These are phyloP conservation scores for Heterohyrax brucei DNA, from an alignment of 2,797 vertebrate species.

Conservation along the genomic window DNA sequence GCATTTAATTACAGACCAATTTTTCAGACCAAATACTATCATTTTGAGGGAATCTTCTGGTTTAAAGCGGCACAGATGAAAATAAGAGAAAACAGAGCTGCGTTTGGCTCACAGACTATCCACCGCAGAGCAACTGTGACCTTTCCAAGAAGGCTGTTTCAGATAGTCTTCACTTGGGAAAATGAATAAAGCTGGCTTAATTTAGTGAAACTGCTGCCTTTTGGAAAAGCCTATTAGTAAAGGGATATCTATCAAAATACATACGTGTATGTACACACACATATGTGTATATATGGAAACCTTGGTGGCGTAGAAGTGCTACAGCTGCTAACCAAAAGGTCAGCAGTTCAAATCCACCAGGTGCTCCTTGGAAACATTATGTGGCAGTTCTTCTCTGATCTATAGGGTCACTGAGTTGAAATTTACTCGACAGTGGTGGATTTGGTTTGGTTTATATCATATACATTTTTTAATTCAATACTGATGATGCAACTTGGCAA, in stretches of 20 bases:
- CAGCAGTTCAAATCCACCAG: too few species aligned
- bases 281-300: too few species aligned
- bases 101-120: background rate
- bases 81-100: background rate
- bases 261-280: too few species aligned
- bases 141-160: background rate
- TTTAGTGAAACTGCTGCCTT: slow-evolving; percentile 53
- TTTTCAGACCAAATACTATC: slow-evolving; percentile 11
- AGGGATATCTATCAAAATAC: background rate
- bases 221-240: background rate
- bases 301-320: too few species aligned
- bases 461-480: too few species aligned
- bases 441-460: too few species aligned
- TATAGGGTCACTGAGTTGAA: too few species aligned
- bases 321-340: too few species aligned
- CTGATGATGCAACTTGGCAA: background rate
- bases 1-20: slow-evolving; percentile 29
- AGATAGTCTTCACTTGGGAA: background rate
- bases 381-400: too few species aligned
- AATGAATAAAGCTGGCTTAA: slow-evolving; percentile 32
- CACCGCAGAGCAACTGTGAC: background rate
- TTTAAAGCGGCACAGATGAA: slow-evolving; percentile 19
- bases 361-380: too few species aligned
- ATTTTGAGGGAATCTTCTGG: background rate
- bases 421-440: too few species aligned